Evolutionary conservation across 2,113 vertebrate genomes (phyloP), one percentile per base, ranked within the genome.

Genomic region (Pollachius pollachius): DNA sequence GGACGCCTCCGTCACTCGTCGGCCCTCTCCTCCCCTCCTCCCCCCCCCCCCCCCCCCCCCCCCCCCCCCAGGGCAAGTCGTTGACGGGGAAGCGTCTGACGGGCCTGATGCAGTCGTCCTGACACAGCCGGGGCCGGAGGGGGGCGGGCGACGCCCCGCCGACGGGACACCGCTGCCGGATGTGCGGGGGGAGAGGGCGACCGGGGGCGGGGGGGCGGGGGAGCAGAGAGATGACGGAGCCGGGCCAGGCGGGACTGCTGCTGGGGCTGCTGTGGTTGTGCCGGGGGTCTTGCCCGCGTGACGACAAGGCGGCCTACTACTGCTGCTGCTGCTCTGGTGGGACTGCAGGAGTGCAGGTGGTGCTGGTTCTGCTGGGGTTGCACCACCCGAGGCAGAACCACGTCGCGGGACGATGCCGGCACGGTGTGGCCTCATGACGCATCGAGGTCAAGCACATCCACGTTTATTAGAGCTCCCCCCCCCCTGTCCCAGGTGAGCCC

Each of bases 101-200:
- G 0, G 96, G 96, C 86, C 93, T 98, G 91, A 97, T 96, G 96
- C 96, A 97, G 90, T 98, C 96, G 21, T 98, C 96, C 92, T 98
- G 96, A 98, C 88, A 41, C 81, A 72, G 74, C 57, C 79, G 23
- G 78, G 68, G 73, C 78, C 67, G 78, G 79, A 77, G 76, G 65
- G 62, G 67, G 72, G 65, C 67, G 60, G 62, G 60, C 71, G 13
- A 66, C 74, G 65, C 68, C 72, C 62, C 71, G 56, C 4, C 71
- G 75, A 37, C 62, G 64, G 75, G 65, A 5, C 59, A 74, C 62
- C n/a, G 63, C 61, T 52, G 13, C 62, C 69, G 8, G 65, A 13
- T 68, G 52, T 66, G 41, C 68, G 4, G 21, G 64, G 67, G 61
- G 52, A 0, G 57, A 74, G 72, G 52, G 65, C n/a, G 74, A 15